Evolutionary conservation across 2,797 vertebrate genomes (phyloP).

Genomic region (Rhodeus uyekii): DNA sequence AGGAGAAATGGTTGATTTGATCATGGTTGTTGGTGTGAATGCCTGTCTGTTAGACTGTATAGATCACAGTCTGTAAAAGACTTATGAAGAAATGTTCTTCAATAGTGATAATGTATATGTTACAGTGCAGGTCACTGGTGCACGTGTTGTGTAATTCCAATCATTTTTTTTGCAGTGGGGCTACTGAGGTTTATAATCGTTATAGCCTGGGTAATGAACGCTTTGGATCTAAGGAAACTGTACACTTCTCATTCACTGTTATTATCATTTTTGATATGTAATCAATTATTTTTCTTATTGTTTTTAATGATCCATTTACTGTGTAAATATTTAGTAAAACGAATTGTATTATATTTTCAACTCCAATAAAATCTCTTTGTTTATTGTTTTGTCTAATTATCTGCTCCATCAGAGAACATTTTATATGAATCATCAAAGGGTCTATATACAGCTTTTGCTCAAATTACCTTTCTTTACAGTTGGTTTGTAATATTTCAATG

Average conservation of each 20-base stretch:
- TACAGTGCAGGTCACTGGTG: slow-evolving; percentile 57
- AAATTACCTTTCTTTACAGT: neutral
- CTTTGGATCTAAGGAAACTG: neutral
- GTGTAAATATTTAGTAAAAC: slow-evolving; percentile 61
- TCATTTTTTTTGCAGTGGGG: neutral
- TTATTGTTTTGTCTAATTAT: slow-evolving; percentile 53
- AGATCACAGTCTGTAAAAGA: neutral
- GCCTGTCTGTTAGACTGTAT: too few relatives aligned
- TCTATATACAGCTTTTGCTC: neutral
- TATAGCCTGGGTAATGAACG: slow-evolving; percentile 16
- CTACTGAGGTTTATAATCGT: slow-evolving; percentile 34
- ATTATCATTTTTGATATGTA: slow-evolving; percentile 46
- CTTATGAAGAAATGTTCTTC: slow-evolving; percentile 9
- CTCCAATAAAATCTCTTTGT: slow-evolving; percentile 53
- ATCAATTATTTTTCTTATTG: slow-evolving; percentile 17
- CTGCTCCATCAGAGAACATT: neutral
- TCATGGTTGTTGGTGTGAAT: neutral
- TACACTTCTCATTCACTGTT: slow-evolving; percentile 42
- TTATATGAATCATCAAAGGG: neutral
- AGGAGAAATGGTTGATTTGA: neutral
- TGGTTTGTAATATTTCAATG: neutral
- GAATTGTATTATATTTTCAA: slow-evolving; percentile 53
- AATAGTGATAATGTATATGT: slow-evolving; percentile 28
- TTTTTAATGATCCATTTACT: slow-evolving; percentile 33
- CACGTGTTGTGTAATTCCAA: slow-evolving; percentile 1